Evolutionary conservation across 2,797 vertebrate species (phyloP).

Genomic region (Kryptopterus vitreolus): DNA sequence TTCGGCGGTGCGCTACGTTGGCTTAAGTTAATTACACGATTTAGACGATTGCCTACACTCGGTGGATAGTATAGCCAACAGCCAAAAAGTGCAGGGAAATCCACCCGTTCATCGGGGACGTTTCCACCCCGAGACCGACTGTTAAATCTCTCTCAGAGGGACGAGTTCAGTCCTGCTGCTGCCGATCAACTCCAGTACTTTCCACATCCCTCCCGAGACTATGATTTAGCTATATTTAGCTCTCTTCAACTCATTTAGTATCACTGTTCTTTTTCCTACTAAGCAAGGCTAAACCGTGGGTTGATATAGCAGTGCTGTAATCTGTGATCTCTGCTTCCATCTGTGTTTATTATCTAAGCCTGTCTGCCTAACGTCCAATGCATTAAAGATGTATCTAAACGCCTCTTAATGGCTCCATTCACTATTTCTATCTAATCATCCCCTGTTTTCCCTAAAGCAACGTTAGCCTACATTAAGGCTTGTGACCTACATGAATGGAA

Average conservation of each 20-base stretch:
- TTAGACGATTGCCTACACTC: neutral
- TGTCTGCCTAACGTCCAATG: neutral
- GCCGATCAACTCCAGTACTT: conserved; percentile 51
- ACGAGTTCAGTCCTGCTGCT: conserved; percentile 39
- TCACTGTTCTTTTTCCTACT: conserved; percentile 22
- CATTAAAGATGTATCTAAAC: neutral
- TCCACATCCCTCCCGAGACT: conserved; percentile 38
- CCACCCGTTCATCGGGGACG: conserved; percentile 6
- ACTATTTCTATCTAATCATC: neutral
- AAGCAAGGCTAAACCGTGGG: conserved; percentile 9
- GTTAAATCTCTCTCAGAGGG: conserved; percentile 29
- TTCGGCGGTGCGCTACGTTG: neutral
- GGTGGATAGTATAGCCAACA: neutral
- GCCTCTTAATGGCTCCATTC: neutral
- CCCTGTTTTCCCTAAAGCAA: conserved; percentile 8
- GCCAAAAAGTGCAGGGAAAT: conserved; percentile 29
- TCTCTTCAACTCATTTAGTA: conserved; percentile 43
- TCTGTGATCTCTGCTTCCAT: conserved; percentile 3
- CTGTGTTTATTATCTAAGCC: neutral
- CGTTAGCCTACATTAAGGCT: conserved; percentile 8
- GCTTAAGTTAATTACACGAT: neutral
- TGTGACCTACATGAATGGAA: conserved; percentile 22
- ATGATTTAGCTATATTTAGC: conserved; percentile 47
- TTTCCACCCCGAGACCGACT: neutral
- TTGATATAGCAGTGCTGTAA: neutral